Evolutionary conservation across 2,797 vertebrate genomes (phyloP).

Genomic region (Trichosurus vulpecula): DNA sequence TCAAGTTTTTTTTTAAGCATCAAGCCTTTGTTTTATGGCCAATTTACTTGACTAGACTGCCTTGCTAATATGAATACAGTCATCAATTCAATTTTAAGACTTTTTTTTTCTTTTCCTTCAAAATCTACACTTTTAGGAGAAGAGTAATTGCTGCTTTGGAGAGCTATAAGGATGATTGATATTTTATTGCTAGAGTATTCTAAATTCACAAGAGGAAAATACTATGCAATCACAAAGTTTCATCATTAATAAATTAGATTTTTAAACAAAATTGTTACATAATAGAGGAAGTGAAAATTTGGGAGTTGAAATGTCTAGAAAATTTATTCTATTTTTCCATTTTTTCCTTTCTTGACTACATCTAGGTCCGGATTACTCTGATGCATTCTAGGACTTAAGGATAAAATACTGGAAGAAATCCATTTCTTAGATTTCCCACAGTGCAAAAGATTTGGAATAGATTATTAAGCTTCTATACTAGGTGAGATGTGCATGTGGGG

Average conservation of each 20-base stretch:
- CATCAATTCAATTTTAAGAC: not conserved
- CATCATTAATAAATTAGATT: not conserved
- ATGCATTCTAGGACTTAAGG: not conserved
- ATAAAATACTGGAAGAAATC: not conserved
- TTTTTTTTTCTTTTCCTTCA: not conserved
- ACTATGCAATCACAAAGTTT: not conserved
- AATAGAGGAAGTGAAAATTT: not conserved
- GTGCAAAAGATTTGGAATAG: not conserved
- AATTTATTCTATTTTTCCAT: not conserved
- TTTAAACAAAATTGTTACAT: not conserved
- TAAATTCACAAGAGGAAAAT: not conserved
- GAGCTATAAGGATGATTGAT: not conserved
- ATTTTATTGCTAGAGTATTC: not conserved
- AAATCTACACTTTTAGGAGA: not conserved
- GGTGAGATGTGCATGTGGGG: not conserved
- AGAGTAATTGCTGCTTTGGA: not conserved
- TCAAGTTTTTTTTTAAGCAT: not conserved
- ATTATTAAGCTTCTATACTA: not conserved
- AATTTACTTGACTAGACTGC: not conserved
- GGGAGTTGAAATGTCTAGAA: not conserved
- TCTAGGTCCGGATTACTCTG: not conserved
- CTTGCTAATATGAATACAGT: not conserved
- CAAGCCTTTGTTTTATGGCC: not conserved
- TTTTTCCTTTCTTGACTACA: not conserved
- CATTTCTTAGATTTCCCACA: not conserved